Evolutionary conservation across 2,888 invertebrate species (phyloP).

Genomic region (Ochropleura plecta): DNA sequence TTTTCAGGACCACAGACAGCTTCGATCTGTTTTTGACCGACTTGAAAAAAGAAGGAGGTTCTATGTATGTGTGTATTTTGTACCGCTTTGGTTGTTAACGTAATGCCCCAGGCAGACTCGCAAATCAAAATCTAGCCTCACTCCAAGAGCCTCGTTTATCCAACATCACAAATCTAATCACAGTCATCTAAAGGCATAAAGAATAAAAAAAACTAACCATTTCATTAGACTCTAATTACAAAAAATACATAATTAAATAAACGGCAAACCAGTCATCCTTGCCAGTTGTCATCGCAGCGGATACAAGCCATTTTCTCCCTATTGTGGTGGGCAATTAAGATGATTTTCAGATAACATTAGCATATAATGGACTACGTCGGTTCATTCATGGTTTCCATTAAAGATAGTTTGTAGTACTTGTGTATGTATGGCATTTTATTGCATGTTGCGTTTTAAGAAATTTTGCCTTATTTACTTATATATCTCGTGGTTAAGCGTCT

Average conservation of each 20-base stretch:
- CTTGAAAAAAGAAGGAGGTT: too few relatives aligned
- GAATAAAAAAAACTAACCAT: conserved; percentile 38
- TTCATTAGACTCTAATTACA: conserved; percentile 47
- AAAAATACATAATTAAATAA: conserved; percentile 62
- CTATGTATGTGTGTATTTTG: too few relatives aligned
- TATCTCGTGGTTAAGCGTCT: too few relatives aligned
- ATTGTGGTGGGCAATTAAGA: conserved; percentile 82
- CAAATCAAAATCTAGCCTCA: not conserved
- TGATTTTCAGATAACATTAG: conserved; percentile 85
- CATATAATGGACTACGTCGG: conserved; percentile 81
- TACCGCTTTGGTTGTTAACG: too few relatives aligned
- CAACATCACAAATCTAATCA: conserved; percentile 31
- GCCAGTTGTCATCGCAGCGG: conserved; percentile 72
- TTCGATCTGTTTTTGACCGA: too few relatives aligned
- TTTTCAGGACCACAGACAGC: too few relatives aligned
- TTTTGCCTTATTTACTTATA: not conserved
- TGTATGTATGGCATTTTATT: conserved; percentile 4
- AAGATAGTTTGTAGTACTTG: conserved; percentile 51
- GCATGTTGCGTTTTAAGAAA: not conserved
- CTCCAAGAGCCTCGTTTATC: conserved; percentile 1
- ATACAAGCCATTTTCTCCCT: conserved; percentile 82
- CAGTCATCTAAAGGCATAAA: conserved; percentile 3
- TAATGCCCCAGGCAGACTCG: not conserved
- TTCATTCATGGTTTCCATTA: conserved; percentile 80
- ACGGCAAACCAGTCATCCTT: conserved; percentile 65